A percentile compares a stretch with the other conserved stretches of the same genome.
phyloP scores from a whole-genome alignment of 2,113 vertebrate species.

The Chionodraco myersi region DNA sequence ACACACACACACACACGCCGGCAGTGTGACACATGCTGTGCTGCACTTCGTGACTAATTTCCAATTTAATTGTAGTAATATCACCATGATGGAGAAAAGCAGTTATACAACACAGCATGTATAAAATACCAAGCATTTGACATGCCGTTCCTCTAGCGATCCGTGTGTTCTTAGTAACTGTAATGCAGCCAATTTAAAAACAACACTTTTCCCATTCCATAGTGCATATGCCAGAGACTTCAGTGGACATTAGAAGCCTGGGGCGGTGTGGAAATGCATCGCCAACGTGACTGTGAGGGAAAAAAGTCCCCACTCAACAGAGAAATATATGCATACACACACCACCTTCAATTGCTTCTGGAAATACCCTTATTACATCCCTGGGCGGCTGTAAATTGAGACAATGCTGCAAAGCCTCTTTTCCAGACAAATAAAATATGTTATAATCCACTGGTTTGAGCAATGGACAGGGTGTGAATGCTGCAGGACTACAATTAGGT shows the following conservation, averaged over 20 bases:
- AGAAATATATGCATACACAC: constrained; percentile 11
- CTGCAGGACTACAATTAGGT: constrained; percentile 4
- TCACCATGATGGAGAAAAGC: neutral
- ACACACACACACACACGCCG: neutral
- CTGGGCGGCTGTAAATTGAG: constrained; percentile 2
- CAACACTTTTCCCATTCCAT: neutral
- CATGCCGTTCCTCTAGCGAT: neutral
- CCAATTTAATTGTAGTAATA: neutral
- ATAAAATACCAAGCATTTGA: neutral
- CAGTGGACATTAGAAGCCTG: neutral
- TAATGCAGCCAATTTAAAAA: constrained; percentile 8
- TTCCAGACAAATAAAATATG: no score
- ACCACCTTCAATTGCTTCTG: constrained; percentile 18
- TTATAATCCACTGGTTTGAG: constrained; percentile 40
- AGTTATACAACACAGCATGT: no score
- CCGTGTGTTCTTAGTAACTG: neutral
- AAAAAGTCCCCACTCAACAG: neutral
- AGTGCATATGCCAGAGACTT: neutral
- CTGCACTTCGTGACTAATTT: constrained; percentile 27
- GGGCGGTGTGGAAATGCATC: neutral
- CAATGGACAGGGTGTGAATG: constrained; percentile 3
- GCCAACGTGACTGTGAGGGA: neutral
- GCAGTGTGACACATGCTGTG: constrained; percentile 45
- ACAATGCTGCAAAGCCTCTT: constrained; percentile 40
- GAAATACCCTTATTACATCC: neutral